phyloP scores from a whole-genome alignment of 1,140 invertebrate genomes.

The Trichomalopsis sarcophagae region DNA sequence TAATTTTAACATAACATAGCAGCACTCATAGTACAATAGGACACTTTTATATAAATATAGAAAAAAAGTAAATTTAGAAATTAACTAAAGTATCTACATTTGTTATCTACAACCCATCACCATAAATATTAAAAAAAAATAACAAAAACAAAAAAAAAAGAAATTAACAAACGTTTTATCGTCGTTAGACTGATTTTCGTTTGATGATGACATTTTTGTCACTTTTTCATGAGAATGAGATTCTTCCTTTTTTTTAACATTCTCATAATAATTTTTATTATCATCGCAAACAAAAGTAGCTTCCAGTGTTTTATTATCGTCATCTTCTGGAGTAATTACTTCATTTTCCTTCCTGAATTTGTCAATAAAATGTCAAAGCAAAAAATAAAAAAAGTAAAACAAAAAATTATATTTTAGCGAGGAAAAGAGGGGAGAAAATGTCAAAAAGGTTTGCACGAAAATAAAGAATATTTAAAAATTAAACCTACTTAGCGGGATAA shows the following conservation, averaged over 20 bases:
- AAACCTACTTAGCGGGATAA: no score
- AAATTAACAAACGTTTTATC: conserved; percentile 56
- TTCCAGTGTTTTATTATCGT: conserved; percentile 34
- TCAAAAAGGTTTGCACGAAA: no score
- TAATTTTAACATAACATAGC: background rate
- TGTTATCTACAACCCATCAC: conserved; percentile 35
- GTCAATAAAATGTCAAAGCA: conserved; percentile 28
- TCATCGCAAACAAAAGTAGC: conserved; percentile 44
- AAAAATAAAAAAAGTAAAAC: conserved; percentile 40
- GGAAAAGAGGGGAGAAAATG: no score
- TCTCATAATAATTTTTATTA: conserved; percentile 39
- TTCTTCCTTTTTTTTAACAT: conserved; percentile 36
- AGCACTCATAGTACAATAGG: background rate
- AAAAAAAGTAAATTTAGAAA: background rate
- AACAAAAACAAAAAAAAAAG: conserved; percentile 47
- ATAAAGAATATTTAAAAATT: no score
- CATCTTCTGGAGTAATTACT: conserved; percentile 17
- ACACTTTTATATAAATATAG: background rate
- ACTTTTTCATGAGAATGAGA: conserved; percentile 28
- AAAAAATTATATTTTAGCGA: background rate
- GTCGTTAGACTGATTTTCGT: conserved; percentile 33
- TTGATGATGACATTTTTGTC: conserved; percentile 25
- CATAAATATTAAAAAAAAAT: conserved; percentile 39
- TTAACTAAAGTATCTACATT: background rate
- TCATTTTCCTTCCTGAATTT: conserved; percentile 29